A percentile compares a stretch with the other conserved stretches of the same genome.
phyloP scores from a whole-genome alignment of 2,113 vertebrate genomes.

The Ceyx melanurus region DNA sequence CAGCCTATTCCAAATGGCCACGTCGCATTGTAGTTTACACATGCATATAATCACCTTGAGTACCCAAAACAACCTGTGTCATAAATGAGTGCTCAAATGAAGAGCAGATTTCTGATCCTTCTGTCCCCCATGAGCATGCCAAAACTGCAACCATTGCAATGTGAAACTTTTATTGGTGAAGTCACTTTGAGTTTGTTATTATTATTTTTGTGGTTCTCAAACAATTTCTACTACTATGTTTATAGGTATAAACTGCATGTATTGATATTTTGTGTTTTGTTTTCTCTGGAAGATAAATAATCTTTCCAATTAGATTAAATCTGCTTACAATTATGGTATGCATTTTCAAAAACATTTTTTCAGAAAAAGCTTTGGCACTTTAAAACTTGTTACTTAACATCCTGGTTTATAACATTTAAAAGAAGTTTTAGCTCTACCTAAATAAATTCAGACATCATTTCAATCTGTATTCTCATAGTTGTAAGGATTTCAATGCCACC shows the following conservation, averaged over 20 bases:
- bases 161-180: not conserved
- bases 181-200: not conserved
- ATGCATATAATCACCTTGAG: not conserved
- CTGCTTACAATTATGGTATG: not conserved
- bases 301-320: not conserved
- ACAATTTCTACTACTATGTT: not conserved
- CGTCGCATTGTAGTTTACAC: not conserved
- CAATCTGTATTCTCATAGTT: not conserved
- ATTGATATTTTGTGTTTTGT: not conserved
- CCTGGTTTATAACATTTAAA: not conserved
- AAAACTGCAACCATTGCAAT: not conserved
- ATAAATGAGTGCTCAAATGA: not conserved
- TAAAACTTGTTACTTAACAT: not conserved
- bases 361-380: not conserved
- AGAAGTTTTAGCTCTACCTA: not conserved
- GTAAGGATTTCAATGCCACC: not conserved
- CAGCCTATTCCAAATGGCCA: not conserved
- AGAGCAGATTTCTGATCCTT: not conserved
- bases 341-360: rapidly evolving
- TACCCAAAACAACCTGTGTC: not conserved
- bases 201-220: not conserved
- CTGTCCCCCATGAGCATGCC: not conserved
- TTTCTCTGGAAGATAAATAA: not conserved
- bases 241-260: not conserved
- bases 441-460: not conserved